Percentiles rank a stretch among this genome's conserved stretches.
Evolutionary conservation across 2,113 vertebrate genomes (phyloP).

Genomic region (Pelecanus crispus): DNA sequence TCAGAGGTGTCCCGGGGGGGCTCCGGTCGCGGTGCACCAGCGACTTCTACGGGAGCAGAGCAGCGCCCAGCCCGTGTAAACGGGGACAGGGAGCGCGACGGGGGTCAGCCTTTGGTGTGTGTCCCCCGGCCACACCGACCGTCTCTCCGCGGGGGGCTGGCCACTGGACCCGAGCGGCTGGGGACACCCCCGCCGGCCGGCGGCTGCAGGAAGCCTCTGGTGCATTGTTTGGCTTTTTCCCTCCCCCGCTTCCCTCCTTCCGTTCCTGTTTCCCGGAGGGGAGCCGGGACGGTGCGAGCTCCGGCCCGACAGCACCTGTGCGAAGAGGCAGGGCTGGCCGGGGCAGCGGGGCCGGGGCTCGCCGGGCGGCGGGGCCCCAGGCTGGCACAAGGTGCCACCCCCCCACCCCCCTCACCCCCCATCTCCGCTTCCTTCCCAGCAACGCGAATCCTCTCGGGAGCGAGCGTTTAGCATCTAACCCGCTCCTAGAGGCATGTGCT

Average conservation of each 20-base stretch:
- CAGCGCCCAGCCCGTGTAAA: not conserved
- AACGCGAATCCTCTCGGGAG: not conserved
- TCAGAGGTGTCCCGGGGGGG: not conserved
- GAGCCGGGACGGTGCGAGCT: not conserved
- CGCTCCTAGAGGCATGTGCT: constrained; percentile 46
- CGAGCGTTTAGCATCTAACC: not conserved
- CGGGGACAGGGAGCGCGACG: not conserved
- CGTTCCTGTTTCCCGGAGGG: not conserved
- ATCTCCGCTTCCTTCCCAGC: not conserved
- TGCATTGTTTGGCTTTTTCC: no score
- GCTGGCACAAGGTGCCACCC: not conserved
- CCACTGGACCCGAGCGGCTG: not conserved
- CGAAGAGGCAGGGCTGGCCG: not conserved
- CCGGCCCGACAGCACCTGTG: not conserved
- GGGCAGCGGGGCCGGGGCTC: not conserved
- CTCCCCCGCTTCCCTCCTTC: not conserved
- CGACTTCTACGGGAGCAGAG: not conserved
- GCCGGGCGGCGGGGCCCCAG: no score
- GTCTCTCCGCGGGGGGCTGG: not conserved
- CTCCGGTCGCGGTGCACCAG: not conserved
- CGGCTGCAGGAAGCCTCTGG: not conserved
- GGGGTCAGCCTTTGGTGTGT: not conserved
- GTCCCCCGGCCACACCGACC: not conserved
- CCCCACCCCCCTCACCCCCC: no score
- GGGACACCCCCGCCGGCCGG: not conserved